phyloP scores from a whole-genome alignment of 2,113 vertebrate genomes.

The Dromiciops gliroides region DNA sequence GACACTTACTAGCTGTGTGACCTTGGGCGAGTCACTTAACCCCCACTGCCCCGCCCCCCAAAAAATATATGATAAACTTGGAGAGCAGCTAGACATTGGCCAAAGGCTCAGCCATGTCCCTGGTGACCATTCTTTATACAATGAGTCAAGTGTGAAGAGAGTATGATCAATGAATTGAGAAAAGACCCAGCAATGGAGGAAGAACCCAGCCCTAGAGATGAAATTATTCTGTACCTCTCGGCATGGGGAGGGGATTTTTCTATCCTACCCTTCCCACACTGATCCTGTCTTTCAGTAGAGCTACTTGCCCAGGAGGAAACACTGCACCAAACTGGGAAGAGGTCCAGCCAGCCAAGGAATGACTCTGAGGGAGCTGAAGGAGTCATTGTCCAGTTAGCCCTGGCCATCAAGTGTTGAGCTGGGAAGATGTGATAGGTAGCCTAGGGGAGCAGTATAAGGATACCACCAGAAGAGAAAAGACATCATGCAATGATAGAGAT shows the following conservation, averaged over 20 bases:
- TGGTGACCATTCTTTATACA: too few relatives aligned
- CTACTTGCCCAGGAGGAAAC: neutral
- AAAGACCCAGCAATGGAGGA: too few relatives aligned
- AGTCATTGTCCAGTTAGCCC: neutral
- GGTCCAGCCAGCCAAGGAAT: neutral
- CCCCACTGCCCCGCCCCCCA: too few relatives aligned
- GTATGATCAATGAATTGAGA: too few relatives aligned
- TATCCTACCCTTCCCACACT: neutral
- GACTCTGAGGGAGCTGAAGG: neutral
- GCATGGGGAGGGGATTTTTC: neutral
- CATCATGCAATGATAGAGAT: neutral
- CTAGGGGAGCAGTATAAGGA: neutral
- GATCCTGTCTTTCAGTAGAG: neutral
- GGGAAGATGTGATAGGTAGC: neutral
- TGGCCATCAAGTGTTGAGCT: neutral
- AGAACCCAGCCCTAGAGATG: too few relatives aligned
- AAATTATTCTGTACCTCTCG: too few relatives aligned
- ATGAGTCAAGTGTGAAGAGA: too few relatives aligned
- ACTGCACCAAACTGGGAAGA: neutral
- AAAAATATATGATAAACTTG: too few relatives aligned
- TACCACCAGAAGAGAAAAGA: neutral
- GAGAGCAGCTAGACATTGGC: too few relatives aligned
- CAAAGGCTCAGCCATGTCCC: too few relatives aligned
- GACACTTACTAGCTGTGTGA: too few relatives aligned
- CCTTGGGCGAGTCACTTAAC: too few relatives aligned